Base-by-base conservation (phyloP, 2,888 invertebrate species). In the Scotopteryx bipunctaria region DNA sequence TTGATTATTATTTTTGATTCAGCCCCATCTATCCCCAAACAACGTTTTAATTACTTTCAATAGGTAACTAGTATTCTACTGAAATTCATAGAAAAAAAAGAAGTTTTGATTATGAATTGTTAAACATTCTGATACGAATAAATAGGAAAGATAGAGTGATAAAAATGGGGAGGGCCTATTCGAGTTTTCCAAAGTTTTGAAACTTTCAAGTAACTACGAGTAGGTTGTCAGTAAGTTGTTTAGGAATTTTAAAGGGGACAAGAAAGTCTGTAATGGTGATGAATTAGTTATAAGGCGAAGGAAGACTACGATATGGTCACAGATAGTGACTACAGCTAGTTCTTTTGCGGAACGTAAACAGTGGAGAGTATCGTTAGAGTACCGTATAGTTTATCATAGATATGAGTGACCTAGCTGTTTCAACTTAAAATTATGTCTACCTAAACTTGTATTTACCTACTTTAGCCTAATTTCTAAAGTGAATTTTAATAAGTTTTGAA, bases 201-300 rank as follows among this genome's bases (percentile, higher is more conserved):
- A 61, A 64, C 43, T 63, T 58, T 52, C 25, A 11, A 51, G 35
- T 48, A 51, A 59, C 44, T 54, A n/a, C n/a, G n/a, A n/a, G n/a
- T n/a, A 40, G 55, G 48, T 43, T 50, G 55, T 55, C 54, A 51
- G 47, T 55, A 50, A 57, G 56, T 64, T 45, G 59, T 32, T 35
- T 55, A 58, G 63, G 66, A 65, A 67, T 71, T 64, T 59, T 60
- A 62, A 64, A 54, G 59, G 67, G 66, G 68, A 71, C 73, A 59
- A 63, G 63, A 72, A 79, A 78, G 70, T 83, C 70, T 57, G 68
- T 69, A 73, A 67, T 60, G 69, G 58, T 66, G 69, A 73, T 76
- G 78, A 82, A 83, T 83, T 73, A 82, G 69, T 81, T 72, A 83
- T 75, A 69, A 70, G 66, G 63, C 65, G 63, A 60, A 63, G 66